These are phyloP conservation scores for Mormyrus proboscirostris DNA, from an alignment of 2,797 vertebrate genomes.

Conservation along the genomic window DNA sequence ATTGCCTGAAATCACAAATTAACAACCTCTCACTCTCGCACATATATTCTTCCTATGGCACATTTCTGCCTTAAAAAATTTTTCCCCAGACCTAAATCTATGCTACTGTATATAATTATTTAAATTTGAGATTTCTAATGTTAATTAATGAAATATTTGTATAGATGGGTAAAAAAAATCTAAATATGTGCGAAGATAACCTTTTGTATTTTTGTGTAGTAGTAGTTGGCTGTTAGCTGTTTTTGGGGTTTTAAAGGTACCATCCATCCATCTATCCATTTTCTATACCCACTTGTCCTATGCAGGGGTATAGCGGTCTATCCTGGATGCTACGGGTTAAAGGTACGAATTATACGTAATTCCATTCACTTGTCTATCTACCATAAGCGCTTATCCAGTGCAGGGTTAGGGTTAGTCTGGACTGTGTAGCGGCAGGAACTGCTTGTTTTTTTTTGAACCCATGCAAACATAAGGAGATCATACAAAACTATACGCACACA, in stretches of 20 bases:
- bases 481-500: neutral
- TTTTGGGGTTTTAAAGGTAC: neutral
- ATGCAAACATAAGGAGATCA: neutral
- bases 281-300: neutral
- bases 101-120: neutral
- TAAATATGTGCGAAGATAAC: neutral
- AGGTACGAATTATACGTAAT: neutral
- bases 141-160: neutral
- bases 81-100: neutral
- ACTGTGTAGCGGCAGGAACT: neutral
- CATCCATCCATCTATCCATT: neutral
- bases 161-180: neutral
- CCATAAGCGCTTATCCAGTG: neutral
- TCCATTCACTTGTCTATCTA: neutral
- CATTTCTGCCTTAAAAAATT: neutral
- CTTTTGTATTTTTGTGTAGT: neutral
- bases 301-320: neutral
- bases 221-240: neutral
- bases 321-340: neutral
- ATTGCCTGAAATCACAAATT: slow-evolving; percentile 64
- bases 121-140: neutral
- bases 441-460: neutral
- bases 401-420: neutral
- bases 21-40: slow-evolving; percentile 47
- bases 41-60: neutral